A percentile compares a stretch with the other conserved stretches of the same genome.
Evolutionary conservation across 2,888 invertebrate genomes (phyloP).

Genomic region (Danaus chrysippus): DNA sequence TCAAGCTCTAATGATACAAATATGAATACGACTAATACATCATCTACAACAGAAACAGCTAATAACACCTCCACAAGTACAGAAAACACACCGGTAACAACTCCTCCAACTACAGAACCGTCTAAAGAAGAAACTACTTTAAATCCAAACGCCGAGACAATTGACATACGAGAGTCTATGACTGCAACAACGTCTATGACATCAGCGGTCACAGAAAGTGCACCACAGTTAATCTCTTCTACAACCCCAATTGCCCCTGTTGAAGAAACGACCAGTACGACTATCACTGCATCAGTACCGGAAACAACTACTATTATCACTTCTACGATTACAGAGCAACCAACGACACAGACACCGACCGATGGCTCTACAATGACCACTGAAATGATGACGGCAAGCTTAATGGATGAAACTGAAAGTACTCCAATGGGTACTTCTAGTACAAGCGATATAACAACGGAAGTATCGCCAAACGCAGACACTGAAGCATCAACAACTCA

Average conservation of each 20-base stretch:
- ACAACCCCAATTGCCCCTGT: slow-evolving; percentile 15
- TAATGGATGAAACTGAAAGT: not conserved
- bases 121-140: slow-evolving; percentile 51
- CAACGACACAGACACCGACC: not conserved
- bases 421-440: slow-evolving; percentile 10
- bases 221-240: slow-evolving; percentile 7
- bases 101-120: slow-evolving; percentile 34
- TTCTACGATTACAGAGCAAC: not conserved
- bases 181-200: slow-evolving; percentile 42
- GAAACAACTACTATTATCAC: slow-evolving; percentile 39
- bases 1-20: slow-evolving; percentile 40
- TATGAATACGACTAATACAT: slow-evolving; percentile 34
- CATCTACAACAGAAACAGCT: slow-evolving; percentile 28
- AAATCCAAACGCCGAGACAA: slow-evolving; percentile 54
- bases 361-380: not conserved
- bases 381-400: not conserved
- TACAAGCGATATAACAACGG: slow-evolving; percentile 9
- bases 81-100: slow-evolving; percentile 38
- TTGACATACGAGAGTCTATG: slow-evolving; percentile 47
- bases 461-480: slow-evolving; percentile 14
- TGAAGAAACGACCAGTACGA: slow-evolving; percentile 8
- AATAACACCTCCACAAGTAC: slow-evolving; percentile 26
- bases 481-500: slow-evolving; percentile 12
- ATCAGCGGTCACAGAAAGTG: slow-evolving; percentile 10
- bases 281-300: slow-evolving; percentile 5